Evolutionary conservation across 1,140 invertebrate genomes (phyloP).

Genomic region (Homalodisca vitripennis): DNA sequence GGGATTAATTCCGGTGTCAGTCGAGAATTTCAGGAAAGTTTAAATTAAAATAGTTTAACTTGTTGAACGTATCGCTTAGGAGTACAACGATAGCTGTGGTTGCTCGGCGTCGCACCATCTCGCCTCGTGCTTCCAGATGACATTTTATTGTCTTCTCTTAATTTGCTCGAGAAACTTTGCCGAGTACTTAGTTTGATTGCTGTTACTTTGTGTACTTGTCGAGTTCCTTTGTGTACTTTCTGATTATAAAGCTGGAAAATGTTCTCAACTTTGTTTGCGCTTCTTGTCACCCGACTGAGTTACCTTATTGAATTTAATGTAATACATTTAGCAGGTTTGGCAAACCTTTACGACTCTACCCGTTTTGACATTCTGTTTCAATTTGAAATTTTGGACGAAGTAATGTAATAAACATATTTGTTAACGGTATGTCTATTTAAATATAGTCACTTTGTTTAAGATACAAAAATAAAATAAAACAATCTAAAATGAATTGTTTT

Average conservation of each 20-base stretch:
- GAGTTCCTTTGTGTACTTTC: constrained; percentile 3
- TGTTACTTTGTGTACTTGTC: neutral
- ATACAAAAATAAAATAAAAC: too few species aligned
- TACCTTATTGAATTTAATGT: too few species aligned
- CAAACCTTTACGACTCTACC: too few species aligned
- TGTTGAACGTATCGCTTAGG: neutral
- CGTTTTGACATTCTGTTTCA: too few species aligned
- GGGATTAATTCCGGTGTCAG: neutral
- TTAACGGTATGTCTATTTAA: too few species aligned
- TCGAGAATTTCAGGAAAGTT: constrained; percentile 10
- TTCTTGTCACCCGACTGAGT: too few species aligned
- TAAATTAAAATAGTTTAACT: constrained; percentile 25
- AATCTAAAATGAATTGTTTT: too few species aligned
- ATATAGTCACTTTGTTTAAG: too few species aligned
- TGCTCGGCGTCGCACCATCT: neutral
- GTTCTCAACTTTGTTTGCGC: neutral
- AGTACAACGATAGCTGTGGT: too few species aligned
- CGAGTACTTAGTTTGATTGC: constrained; percentile 10
- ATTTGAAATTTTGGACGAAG: too few species aligned
- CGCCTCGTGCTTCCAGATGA: neutral
- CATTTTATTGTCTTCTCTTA: constrained; percentile 22
- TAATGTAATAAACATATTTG: too few species aligned
- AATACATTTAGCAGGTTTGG: too few species aligned
- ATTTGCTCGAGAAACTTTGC: constrained; percentile 1
- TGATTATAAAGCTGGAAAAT: neutral